Percentiles rank a stretch among this genome's conserved stretches.
These are phyloP conservation scores for Tetraneura akinire DNA, from an alignment of 1,140 invertebrate species.

Conservation along the genomic window DNA sequence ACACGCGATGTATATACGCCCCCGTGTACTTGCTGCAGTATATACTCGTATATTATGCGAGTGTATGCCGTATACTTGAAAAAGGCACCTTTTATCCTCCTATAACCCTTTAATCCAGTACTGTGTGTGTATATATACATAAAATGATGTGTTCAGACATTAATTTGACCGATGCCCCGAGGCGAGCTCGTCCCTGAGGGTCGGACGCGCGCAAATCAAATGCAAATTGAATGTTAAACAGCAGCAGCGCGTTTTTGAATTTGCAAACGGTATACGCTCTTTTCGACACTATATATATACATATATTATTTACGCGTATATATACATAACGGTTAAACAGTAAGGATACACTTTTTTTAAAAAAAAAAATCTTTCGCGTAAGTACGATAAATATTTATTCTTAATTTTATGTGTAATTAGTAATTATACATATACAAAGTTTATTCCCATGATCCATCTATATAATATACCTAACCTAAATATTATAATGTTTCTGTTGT, in stretches of 20 bases:
- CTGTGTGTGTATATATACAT: background rate
- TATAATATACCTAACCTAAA: no score
- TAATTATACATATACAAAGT: no score
- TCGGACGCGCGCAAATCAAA: slow-evolving; percentile 37
- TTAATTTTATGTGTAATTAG: no score
- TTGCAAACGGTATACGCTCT: slow-evolving; percentile 1
- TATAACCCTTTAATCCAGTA: slow-evolving; percentile 39
- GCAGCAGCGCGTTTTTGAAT: slow-evolving; percentile 33
- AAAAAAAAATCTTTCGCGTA: no score
- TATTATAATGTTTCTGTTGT: no score
- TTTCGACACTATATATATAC: background rate
- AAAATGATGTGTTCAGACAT: slow-evolving; percentile 41
- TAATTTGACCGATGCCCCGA: slow-evolving; percentile 43
- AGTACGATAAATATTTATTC: no score
- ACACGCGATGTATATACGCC: no score
- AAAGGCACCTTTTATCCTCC: slow-evolving; percentile 26
- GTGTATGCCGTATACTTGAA: slow-evolving; percentile 26
- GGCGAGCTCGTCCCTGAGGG: slow-evolving; percentile 32
- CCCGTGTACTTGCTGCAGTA: background rate
- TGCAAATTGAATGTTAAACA: slow-evolving; percentile 51
- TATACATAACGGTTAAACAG: background rate
- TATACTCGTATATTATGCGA: background rate
- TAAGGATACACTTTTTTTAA: no score
- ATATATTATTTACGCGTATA: no score
- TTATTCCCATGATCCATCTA: no score